Evolutionary conservation across 2,888 invertebrate genomes (phyloP), one percentile per base, ranked within the genome.

Genomic region (Auanema freiburgensis): DNA sequence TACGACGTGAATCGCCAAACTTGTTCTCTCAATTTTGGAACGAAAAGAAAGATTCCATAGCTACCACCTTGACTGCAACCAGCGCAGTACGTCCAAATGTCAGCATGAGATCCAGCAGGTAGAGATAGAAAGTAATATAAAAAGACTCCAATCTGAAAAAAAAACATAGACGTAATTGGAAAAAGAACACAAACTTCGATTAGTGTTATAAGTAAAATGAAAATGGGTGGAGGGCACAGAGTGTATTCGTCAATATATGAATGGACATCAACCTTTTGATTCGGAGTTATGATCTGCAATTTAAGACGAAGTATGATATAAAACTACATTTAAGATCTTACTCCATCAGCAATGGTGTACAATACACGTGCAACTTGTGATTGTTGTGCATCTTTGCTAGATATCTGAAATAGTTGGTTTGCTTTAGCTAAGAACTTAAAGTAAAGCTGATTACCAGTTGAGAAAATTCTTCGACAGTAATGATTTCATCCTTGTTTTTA

Each of bases 1-100:
- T 98, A 98, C 0, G 92, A 91, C 53, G 93, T 79, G 84, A 90
- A 97, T 79, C 97, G 88, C 97, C 97, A 98, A 0, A 90, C 91
- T 86, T 98, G 91, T 59, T 89, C 88, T 66, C 95, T 88, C 79
- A 89, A 89, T 66, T 89, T 88, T 0, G 97, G 96, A 86, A 92
- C 90, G 85, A 94, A 96, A 71, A 96, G 92, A 74, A 95, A 90
- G 49, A 71, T 60, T 16, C 76, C 74, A 0, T 71, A 71, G 14
- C 68, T 66, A 33, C 67, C 60, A n/a, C 66, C 52, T 41, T 61
- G 59, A 11, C 57, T 57, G 91, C 91, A 56, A 90, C 89, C 1
- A 92, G 91, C 0, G 93, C 92, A 76, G 43, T 71, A 51, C 89
- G 89, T 83, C 84, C 88, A 83, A 33, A 74, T 65, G 67, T 59